A percentile compares a stretch with the other conserved stretches of the same genome.
These are phyloP conservation scores for Phrynocephalus forsythii DNA, from an alignment of 2,797 vertebrate genomes.

Conservation along the genomic window DNA sequence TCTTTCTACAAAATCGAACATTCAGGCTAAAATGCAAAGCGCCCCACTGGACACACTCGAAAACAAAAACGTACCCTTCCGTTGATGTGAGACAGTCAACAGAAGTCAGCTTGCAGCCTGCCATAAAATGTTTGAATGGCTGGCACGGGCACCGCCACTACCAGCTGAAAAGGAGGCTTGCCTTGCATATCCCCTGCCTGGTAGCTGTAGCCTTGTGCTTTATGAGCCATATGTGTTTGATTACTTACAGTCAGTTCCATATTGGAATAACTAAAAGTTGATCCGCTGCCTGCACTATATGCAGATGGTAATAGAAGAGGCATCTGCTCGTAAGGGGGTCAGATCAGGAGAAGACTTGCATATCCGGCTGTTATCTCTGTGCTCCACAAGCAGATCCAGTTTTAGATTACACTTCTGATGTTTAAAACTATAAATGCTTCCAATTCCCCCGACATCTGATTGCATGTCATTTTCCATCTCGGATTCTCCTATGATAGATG, in stretches of 20 bases:
- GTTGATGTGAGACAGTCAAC: background rate
- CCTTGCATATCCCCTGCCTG: background rate
- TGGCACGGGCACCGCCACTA: background rate
- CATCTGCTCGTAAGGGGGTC: slow-evolving; percentile 5
- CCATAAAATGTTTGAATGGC: background rate
- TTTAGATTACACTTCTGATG: slow-evolving; percentile 47
- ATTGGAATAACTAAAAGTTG: background rate
- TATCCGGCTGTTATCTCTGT: slow-evolving; percentile 10
- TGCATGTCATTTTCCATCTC: background rate
- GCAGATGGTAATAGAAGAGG: background rate
- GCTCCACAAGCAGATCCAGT: background rate
- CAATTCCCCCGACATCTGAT: slow-evolving; percentile 7
- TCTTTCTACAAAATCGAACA: background rate
- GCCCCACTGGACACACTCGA: background rate
- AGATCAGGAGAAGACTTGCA: slow-evolving; percentile 26
- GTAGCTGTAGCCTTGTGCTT: background rate
- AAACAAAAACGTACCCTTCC: background rate
- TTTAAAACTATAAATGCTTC: slow-evolving; percentile 42
- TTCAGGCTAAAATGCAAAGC: background rate
- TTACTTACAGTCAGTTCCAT: background rate
- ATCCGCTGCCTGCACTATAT: background rate
- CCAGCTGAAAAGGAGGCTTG: slow-evolving; percentile 7
- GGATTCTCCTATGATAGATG: background rate
- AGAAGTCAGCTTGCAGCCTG: background rate
- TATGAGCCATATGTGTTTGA: background rate